Conservation (phyloP, 2,888 invertebrate genomes). For the Escarpia spicata region DNA sequence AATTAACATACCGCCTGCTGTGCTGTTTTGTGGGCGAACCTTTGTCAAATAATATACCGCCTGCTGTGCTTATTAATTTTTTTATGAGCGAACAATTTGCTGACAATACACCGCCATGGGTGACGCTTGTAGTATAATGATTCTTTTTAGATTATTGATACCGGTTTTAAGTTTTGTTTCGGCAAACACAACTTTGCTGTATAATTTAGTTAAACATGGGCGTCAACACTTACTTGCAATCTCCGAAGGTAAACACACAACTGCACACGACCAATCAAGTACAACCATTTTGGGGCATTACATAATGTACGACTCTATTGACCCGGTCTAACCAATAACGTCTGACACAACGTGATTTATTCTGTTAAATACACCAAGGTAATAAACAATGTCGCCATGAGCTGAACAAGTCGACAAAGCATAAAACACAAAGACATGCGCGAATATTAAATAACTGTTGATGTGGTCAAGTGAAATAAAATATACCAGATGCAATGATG, state of each 20-base stretch:
- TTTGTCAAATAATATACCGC: too few relatives aligned
- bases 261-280: not conserved
- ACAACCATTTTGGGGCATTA: not conserved
- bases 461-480: too few relatives aligned
- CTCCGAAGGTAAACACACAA: not conserved
- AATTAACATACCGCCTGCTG: too few relatives aligned
- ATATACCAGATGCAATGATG: too few relatives aligned
- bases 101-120: too few relatives aligned
- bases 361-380: not conserved
- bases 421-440: not conserved
- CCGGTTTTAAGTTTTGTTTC: too few relatives aligned
- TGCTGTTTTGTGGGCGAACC: too few relatives aligned
- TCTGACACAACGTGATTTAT: not conserved
- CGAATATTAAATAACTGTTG: not conserved
- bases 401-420: not conserved
- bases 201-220: not conserved
- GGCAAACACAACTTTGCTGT: not conserved
- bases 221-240: not conserved
- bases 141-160: too few relatives aligned
- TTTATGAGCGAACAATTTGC: too few relatives aligned
- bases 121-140: too few relatives aligned
- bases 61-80: too few relatives aligned
- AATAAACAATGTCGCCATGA: not conserved
- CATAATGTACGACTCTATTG: not conserved
- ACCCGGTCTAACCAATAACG: not conserved